These are phyloP conservation scores for Hybognathus amarus DNA, from an alignment of 2,797 vertebrate species.

Conservation along the genomic window DNA sequence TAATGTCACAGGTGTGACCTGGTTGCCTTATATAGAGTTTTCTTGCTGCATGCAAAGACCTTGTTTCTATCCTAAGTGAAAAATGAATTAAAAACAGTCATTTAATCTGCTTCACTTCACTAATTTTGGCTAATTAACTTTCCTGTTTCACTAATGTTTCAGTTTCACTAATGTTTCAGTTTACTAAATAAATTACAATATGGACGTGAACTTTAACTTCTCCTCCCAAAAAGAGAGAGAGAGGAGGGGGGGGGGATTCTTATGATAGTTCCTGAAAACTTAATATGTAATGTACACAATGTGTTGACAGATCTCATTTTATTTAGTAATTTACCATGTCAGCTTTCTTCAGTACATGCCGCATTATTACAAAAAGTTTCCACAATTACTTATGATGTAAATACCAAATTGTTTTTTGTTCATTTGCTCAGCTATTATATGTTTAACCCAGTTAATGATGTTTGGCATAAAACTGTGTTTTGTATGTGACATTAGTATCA, in stretches of 20 bases:
- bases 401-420: background rate
- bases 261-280: background rate
- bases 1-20: constrained; percentile 27
- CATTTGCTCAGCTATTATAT: background rate
- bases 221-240: background rate
- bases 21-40: constrained; percentile 27
- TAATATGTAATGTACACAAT: background rate
- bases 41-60: constrained; percentile 22
- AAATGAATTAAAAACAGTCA: constrained; percentile 22
- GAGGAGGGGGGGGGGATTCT: too few species aligned
- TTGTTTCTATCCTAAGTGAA: constrained; percentile 23
- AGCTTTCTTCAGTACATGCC: background rate
- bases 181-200: background rate
- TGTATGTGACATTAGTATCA: background rate
- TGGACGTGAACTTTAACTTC: background rate
- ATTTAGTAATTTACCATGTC: background rate
- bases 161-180: constrained; percentile 16
- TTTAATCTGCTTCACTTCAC: constrained; percentile 17
- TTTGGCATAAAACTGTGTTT: background rate
- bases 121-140: constrained; percentile 36
- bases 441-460: background rate
- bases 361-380: background rate
- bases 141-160: constrained; percentile 14
- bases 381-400: background rate
- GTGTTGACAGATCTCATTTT: background rate